Conservation (phyloP, 2,113 vertebrate genomes). For the Archilochus colubris region DNA sequence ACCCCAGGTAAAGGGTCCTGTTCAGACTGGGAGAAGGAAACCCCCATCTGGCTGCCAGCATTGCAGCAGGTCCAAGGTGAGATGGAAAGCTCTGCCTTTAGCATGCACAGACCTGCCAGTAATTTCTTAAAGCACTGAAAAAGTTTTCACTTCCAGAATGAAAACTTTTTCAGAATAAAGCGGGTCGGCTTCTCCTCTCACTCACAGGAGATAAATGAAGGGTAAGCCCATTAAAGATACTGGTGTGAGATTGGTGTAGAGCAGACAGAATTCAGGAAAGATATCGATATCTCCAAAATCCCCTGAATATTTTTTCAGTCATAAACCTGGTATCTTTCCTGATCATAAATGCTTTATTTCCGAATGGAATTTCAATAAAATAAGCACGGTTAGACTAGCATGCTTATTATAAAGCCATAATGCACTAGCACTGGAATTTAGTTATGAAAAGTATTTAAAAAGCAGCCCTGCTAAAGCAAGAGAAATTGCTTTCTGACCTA, state of each 20-base stretch:
- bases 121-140: not conserved
- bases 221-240: constrained; percentile 51
- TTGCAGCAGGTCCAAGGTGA: not conserved
- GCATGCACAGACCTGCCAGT: not conserved
- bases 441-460: constrained; percentile 41
- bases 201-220: constrained; percentile 48
- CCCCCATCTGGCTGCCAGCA: not conserved
- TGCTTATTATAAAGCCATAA: constrained; percentile 20
- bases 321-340: constrained; percentile 56
- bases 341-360: constrained; percentile 58
- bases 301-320: constrained; percentile 51
- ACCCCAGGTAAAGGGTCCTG: too few species aligned
- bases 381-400: constrained; percentile 38
- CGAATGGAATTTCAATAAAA: constrained; percentile 60
- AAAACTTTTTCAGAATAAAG: constrained; percentile 30
- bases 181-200: not conserved
- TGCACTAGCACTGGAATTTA: constrained; percentile 22
- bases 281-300: constrained; percentile 49
- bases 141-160: constrained; percentile 35
- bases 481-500: constrained; percentile 67
- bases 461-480: constrained; percentile 6
- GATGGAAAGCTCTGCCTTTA: not conserved
- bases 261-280: constrained; percentile 40
- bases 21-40: not conserved
- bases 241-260: constrained; percentile 35